phyloP scores from a whole-genome alignment of 2,113 vertebrate species.

The Periophthalmodon schlosseri region DNA sequence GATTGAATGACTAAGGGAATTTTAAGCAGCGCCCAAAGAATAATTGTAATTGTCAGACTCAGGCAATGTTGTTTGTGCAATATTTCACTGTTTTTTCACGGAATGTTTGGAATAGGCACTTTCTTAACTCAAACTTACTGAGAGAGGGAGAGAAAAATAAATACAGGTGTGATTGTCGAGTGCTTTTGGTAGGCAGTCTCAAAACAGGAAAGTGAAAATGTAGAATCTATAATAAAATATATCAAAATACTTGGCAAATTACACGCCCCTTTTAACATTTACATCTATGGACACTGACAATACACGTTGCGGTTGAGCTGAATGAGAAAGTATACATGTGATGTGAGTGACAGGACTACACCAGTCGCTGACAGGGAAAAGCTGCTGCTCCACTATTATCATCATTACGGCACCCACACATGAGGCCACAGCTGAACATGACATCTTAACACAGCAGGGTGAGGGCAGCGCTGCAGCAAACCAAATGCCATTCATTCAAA shows the following conservation, averaged over 20 bases:
- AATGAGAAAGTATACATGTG: slow-evolving; percentile 14
- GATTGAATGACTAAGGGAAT: too few species aligned
- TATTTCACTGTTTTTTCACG: too few species aligned
- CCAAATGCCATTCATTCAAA: slow-evolving; percentile 27
- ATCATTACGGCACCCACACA: slow-evolving; percentile 56
- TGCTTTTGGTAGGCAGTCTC: too few species aligned
- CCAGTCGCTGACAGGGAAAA: slow-evolving; percentile 38
- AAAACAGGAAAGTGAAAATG: too few species aligned
- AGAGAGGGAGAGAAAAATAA: too few species aligned
- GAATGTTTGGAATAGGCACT: too few species aligned
- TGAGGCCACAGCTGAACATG: slow-evolving; percentile 42
- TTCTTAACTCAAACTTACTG: too few species aligned
- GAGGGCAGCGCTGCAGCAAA: slow-evolving; percentile 26
- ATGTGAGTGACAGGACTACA: slow-evolving; percentile 28
- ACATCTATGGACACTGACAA: background rate
- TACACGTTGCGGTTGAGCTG: slow-evolving; percentile 13
- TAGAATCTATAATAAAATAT: background rate
- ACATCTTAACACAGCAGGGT: slow-evolving; percentile 46
- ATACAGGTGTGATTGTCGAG: too few species aligned
- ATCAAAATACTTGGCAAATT: background rate
- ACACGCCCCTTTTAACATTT: background rate
- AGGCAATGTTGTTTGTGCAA: too few species aligned
- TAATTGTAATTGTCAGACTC: too few species aligned
- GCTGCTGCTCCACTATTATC: slow-evolving; percentile 51
- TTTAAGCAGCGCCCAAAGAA: too few species aligned